phyloP scores from a whole-genome alignment of 1,140 invertebrate genomes.

The Tetragnatha versicolor region DNA sequence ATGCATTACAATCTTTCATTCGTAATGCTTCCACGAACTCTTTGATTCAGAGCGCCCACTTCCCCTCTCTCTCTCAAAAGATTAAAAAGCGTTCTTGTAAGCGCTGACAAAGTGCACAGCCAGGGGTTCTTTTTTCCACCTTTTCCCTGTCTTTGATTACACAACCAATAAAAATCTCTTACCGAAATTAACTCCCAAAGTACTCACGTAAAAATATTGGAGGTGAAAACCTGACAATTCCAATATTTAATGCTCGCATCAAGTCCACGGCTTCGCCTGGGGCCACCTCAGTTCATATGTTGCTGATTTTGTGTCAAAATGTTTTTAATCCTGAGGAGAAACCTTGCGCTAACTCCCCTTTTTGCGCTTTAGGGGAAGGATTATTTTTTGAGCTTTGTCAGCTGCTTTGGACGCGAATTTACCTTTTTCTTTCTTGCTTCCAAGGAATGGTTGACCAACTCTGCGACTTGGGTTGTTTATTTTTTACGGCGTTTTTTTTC shows the following conservation, averaged over 20 bases:
- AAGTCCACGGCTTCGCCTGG: not conserved
- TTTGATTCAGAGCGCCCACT: too few relatives aligned
- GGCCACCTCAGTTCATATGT: constrained; percentile 18
- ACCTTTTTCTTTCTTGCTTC: not conserved
- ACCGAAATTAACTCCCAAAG: not conserved
- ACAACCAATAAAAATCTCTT: not conserved
- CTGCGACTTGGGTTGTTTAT: not conserved
- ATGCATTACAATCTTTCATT: too few relatives aligned
- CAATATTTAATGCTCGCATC: constrained; percentile 8
- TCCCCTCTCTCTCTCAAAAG: too few relatives aligned
- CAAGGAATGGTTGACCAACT: not conserved
- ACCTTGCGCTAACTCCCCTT: constrained; percentile 17
- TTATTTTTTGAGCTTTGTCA: constrained; percentile 26
- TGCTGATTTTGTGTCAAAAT: constrained; percentile 14
- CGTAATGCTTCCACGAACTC: too few relatives aligned
- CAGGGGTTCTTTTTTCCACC: too few relatives aligned
- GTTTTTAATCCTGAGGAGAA: constrained; percentile 20
- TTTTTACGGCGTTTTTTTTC: not conserved
- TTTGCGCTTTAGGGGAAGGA: not conserved
- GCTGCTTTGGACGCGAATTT: not conserved
- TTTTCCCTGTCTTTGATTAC: not conserved
- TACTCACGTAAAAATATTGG: not conserved
- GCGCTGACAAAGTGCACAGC: too few relatives aligned
- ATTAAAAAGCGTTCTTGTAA: too few relatives aligned
- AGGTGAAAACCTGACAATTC: not conserved